Conservation (phyloP, 1,140 invertebrate species). For the Hyposmocoma kahamanoa region DNA sequence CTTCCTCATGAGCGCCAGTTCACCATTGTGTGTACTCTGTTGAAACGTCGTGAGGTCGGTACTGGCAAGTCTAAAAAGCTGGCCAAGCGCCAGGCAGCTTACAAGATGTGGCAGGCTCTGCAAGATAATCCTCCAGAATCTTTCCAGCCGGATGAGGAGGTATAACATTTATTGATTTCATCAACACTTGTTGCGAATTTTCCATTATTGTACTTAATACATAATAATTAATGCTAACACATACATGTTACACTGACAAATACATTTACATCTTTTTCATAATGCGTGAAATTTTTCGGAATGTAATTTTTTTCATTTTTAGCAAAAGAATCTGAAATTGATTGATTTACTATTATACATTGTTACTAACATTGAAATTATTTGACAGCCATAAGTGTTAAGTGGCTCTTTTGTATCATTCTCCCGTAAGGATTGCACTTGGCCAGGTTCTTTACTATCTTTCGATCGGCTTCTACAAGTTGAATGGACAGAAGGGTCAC, state of each 20-base stretch:
- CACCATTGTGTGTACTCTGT: conserved; percentile 91
- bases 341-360: no score
- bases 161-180: no score
- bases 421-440: conserved; percentile 41
- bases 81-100: conserved; percentile 94
- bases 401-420: conserved; percentile 34
- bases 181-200: no score
- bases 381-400: conserved; percentile 12
- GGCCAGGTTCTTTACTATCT: conserved; percentile 72
- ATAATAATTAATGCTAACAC: no score
- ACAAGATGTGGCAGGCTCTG: conserved; percentile 91
- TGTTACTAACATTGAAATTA: no score
- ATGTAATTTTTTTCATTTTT: no score
- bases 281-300: no score
- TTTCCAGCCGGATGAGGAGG: conserved; percentile 75
- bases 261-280: no score
- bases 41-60: conserved; percentile 87
- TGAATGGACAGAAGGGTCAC: conserved; percentile 32
- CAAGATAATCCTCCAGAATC: conserved; percentile 85
- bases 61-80: conserved; percentile 96
- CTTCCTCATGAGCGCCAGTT: conserved; percentile 94
- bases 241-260: no score
- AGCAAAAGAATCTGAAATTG: no score
- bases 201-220: no score
- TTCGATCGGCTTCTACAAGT: conserved; percentile 45